These are phyloP conservation scores for Gymnosoma rotundatum DNA, from an alignment of 2,888 invertebrate species.

Conservation along the genomic window DNA sequence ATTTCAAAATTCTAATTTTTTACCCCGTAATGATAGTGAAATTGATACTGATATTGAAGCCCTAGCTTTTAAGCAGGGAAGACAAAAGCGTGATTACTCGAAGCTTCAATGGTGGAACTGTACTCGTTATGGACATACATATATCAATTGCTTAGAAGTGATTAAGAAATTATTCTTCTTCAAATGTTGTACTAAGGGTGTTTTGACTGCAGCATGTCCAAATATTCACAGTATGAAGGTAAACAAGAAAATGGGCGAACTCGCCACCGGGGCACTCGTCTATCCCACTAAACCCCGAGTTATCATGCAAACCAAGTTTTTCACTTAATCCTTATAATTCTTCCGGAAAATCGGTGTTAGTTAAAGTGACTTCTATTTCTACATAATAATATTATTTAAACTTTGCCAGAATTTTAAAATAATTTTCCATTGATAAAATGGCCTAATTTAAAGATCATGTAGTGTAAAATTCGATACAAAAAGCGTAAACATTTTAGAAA, in stretches of 20 bases:
- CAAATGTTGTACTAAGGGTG: background rate
- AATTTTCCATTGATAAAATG: no score
- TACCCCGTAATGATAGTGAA: background rate
- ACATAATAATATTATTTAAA: no score
- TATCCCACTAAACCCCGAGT: background rate
- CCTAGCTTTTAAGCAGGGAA: no score
- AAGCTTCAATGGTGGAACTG: conserved; percentile 21
- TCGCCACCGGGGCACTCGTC: background rate
- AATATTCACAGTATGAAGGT: conserved; percentile 3
- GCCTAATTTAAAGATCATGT: no score
- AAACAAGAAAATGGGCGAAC: background rate
- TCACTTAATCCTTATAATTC: no score
- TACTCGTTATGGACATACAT: background rate
- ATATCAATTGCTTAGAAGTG: conserved; percentile 7
- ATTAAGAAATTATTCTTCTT: conserved; percentile 13
- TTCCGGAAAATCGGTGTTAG: no score
- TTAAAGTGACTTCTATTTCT: no score
- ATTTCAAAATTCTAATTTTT: background rate
- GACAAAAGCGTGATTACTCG: background rate
- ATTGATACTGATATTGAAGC: no score
- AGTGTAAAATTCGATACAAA: background rate
- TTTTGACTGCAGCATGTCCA: conserved; percentile 5
- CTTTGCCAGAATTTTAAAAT: no score
- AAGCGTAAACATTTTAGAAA: background rate
- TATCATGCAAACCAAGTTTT: no score